phyloP scores from a whole-genome alignment of 2,797 vertebrate species.

The Lacerta bilineata region DNA sequence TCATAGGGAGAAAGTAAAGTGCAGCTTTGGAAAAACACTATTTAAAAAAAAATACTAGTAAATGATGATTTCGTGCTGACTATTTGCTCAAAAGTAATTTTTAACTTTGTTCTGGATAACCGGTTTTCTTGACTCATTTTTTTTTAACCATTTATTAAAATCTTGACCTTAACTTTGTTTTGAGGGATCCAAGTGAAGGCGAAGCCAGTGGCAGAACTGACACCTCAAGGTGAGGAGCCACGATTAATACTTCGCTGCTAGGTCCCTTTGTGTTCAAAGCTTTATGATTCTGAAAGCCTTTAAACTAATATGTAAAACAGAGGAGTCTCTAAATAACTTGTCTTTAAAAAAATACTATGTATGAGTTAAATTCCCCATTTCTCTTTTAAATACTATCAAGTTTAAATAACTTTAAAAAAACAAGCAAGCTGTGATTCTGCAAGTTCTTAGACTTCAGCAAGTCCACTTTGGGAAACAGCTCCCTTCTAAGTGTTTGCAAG shows the following conservation, averaged over 20 bases:
- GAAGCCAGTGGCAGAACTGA: slow-evolving; percentile 96
- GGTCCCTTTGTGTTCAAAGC: slow-evolving; percentile 66
- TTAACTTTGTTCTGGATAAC: slow-evolving; percentile 71
- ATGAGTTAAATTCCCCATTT: slow-evolving; percentile 46
- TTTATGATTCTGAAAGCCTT: slow-evolving; percentile 62
- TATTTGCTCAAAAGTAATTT: slow-evolving; percentile 60
- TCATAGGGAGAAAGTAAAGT: slow-evolving; percentile 47
- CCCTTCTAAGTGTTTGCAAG: slow-evolving; percentile 1
- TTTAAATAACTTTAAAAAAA: not conserved
- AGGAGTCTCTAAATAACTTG: slow-evolving; percentile 57
- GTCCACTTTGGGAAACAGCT: not conserved
- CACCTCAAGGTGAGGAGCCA: slow-evolving; percentile 91
- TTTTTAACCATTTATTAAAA: slow-evolving; percentile 72
- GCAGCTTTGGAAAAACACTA: slow-evolving; percentile 49
- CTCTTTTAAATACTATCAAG: slow-evolving; percentile 40
- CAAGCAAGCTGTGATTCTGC: slow-evolving; percentile 8
- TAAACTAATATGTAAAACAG: slow-evolving; percentile 55
- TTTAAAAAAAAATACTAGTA: slow-evolving; percentile 28
- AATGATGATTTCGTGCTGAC: slow-evolving; percentile 63
- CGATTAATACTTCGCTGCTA: slow-evolving; percentile 74
- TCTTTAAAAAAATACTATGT: slow-evolving; percentile 43
- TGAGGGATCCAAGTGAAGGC: slow-evolving; percentile 96
- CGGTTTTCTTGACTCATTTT: slow-evolving; percentile 79
- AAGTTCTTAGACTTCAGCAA: slow-evolving; percentile 1
- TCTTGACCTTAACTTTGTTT: slow-evolving; percentile 88